A percentile compares a stretch with the other conserved stretches of the same genome.
phyloP scores from a whole-genome alignment of 2,888 invertebrate species.

The Nesidiocoris tenuis region DNA sequence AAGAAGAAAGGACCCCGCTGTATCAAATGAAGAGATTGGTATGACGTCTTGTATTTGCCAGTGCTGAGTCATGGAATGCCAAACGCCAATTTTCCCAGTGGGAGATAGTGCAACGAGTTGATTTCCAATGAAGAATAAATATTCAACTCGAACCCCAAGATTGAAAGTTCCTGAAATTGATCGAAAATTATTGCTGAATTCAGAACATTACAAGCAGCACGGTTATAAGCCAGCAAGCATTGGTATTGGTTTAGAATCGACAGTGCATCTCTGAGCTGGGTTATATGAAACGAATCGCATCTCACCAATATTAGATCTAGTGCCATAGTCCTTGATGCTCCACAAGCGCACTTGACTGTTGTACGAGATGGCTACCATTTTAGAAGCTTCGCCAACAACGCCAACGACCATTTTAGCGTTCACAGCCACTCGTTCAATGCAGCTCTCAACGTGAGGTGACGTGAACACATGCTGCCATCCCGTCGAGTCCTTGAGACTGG shows the following conservation, averaged over 20 bases:
- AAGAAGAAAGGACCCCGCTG: conserved; percentile 91
- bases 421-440: conserved; percentile 88
- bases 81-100: conserved; percentile 94
- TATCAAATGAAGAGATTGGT: conserved; percentile 93
- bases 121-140: conserved; percentile 95
- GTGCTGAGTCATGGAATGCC: conserved; percentile 98
- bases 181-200: too few relatives aligned
- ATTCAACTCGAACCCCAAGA: conserved; percentile 88
- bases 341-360: conserved; percentile 74
- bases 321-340: conserved; percentile 76
- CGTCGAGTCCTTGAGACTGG: conserved; percentile 87
- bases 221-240: too few relatives aligned
- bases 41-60: conserved; percentile 98
- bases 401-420: conserved; percentile 60
- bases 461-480: conserved; percentile 96
- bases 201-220: too few relatives aligned
- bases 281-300: too few relatives aligned
- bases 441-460: conserved; percentile 84
- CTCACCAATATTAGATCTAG: conserved; percentile 70
- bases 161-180: conserved; percentile 74
- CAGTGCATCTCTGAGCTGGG: too few relatives aligned
- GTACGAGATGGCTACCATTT: conserved; percentile 82
- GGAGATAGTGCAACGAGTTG: conserved; percentile 94
- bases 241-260: too few relatives aligned
- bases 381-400: conserved; percentile 61